Evolutionary conservation across 1,140 invertebrate species (phyloP), one percentile per base, ranked within the genome.

Genomic region (Drosophila insularis): DNA sequence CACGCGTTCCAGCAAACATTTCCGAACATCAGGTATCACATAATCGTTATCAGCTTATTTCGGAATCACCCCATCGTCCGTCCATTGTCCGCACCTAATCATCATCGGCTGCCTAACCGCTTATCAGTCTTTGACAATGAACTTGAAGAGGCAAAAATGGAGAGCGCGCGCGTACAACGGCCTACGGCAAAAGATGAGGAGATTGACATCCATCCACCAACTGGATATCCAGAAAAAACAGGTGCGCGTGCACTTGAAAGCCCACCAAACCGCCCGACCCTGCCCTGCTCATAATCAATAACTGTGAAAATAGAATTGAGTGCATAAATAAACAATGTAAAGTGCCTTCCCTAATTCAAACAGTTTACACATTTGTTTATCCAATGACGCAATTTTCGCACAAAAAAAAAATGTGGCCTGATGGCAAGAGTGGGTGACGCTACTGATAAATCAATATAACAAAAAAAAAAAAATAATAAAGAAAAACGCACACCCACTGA

Each of bases 311-410:
- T 78, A 74, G 61, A 84, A 58, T 53, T 61, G 54, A 86, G 81
- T 87, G 82, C 78, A 87, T 81, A 63, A 81, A 76, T 66, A 78
- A 87, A 85, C 74, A 85, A 23, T 71, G 43, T 68, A 27, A 68
- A 74, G 80, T 75, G 66, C 63, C 43, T 32, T 27, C 8, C 4
- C 10, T 19, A 8, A 27, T 27, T 46, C 27, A 50, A 23, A 2
- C 4, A 53, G 68, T 70, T 68, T 68, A 68, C 32, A 50, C 61
- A 53, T 81, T 86, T 87, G 85, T 80, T 76, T 81, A 71, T 77
- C 68, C 31, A 84, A 71, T 87, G 82, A 87, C 82, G 82, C 82
- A 79, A 87, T 75, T 80, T 81, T 68, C 39, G 21, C 65, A 59
- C 4, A 27, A 27, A 27, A 27, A 27, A 27, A 23, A 23, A 46